Evolutionary conservation across 2,888 invertebrate genomes (phyloP), one percentile per base, ranked within the genome.

Genomic region (Tenthredo livida): DNA sequence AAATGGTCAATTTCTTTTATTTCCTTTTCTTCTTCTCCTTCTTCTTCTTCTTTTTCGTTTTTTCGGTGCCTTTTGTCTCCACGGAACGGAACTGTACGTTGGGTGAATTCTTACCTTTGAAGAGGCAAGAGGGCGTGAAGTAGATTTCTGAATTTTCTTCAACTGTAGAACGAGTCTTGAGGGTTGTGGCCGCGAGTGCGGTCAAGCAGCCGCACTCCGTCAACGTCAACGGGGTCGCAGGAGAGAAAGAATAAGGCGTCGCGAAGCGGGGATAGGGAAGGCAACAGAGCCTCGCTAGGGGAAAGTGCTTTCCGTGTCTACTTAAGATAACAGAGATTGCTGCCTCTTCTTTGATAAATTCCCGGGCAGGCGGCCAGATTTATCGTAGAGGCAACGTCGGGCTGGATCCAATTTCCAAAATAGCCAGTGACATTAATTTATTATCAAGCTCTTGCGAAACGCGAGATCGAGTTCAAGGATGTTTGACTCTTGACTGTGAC

Each of bases 281-380:
- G 61, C 43, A 65, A 21, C 47, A 47, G 58, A 75, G 10, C 37
- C 37, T 80, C 80, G 58, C 80, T 21, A 21, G 80, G 77, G 80
- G 40, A 58, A 80, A 80, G 80, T 80, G 80, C 80, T 80, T 61
- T 40, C 82, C 82, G 84, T 12, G 89, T 89, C 90, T 89, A 89
- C 90, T 92, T 90, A 91, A 91, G 91, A 92, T 91, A 91, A 92
- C 91, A 89, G 89, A 91, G 91, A 90, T 91, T 90, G 90, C 88
- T 87, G 86, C 67, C 78, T 86, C 88, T 89, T 87, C 75, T 86
- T 86, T 88, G 89, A 91, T 91, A 90, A 91, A 91, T 90, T 85
- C 40, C 80, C 80, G 33, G 37, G 61, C 5, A 61, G 40, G 58
- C 58, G 80, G 86, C 86, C 87, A 87, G 89, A 90, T 90, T 90